phyloP scores from a whole-genome alignment of 2,113 vertebrate species.

The Calyptomena viridis region DNA sequence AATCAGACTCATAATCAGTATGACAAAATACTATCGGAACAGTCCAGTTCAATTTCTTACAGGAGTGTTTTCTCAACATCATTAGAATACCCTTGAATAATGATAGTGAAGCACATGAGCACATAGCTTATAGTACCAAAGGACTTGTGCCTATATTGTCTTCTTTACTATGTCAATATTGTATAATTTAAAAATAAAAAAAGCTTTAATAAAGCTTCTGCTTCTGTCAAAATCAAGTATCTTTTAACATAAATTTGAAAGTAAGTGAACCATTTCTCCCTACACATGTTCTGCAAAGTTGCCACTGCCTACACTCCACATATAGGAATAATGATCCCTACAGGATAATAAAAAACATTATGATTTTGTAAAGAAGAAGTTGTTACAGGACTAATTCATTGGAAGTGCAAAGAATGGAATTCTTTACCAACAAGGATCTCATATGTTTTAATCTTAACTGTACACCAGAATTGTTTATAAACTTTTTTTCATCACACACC shows the following conservation, averaged over 20 bases:
- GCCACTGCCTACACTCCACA: neutral
- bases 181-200: neutral
- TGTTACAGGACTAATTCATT: neutral
- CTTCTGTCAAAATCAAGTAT: neutral
- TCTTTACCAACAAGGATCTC: neutral
- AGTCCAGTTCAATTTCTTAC: neutral
- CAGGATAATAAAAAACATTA: neutral
- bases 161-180: neutral
- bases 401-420: neutral
- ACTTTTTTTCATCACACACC: neutral
- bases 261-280: slow-evolving; percentile 12
- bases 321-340: neutral
- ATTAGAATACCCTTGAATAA: neutral
- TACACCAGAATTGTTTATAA: neutral
- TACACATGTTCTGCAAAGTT: neutral
- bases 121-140: neutral
- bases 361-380: neutral
- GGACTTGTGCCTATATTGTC: neutral
- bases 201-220: neutral
- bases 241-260: slow-evolving; percentile 26
- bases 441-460: neutral
- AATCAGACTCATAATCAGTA: neutral
- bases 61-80: neutral
- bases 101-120: neutral
- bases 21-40: neutral